Conservation (phyloP, 2,113 vertebrate species). For the Misgurnus mizolepis region DNA sequence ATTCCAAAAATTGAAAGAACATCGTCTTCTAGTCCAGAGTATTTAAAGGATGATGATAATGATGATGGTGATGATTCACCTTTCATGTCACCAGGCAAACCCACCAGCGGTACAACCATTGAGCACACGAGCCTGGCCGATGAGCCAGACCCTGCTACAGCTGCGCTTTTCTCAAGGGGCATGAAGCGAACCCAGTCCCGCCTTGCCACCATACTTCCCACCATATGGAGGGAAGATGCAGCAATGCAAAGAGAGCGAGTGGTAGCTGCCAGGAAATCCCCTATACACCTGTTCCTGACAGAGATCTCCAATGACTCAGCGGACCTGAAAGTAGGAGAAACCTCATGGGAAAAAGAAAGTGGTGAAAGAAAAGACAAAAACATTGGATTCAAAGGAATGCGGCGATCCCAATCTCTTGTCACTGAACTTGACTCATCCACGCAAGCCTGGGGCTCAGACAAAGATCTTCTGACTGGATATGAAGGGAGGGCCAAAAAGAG, state of each 20-base stretch:
- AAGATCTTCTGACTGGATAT: slow-evolving; percentile 32
- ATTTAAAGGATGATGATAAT: slow-evolving; percentile 73
- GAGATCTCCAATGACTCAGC: slow-evolving; percentile 73
- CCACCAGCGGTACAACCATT: slow-evolving; percentile 57
- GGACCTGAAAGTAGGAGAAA: slow-evolving; percentile 63
- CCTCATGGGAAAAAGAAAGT: slow-evolving; percentile 57
- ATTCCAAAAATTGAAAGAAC: slow-evolving; percentile 65
- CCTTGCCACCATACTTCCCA: slow-evolving; percentile 76
- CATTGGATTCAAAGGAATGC: slow-evolving; percentile 68
- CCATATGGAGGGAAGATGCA: slow-evolving; percentile 78
- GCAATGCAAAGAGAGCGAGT: slow-evolving; percentile 69
- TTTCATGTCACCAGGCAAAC: slow-evolving; percentile 72
- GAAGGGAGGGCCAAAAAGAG: slow-evolving; percentile 51
- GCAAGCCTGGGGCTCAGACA: slow-evolving; percentile 61
- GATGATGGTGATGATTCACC: slow-evolving; percentile 70
- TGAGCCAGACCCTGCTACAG: slow-evolving; percentile 67
- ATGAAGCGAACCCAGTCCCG: slow-evolving; percentile 81
- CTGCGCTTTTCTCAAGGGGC: slow-evolving; percentile 72
- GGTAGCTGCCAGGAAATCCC: slow-evolving; percentile 71
- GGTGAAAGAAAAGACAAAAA: slow-evolving; percentile 44
- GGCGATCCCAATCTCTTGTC: slow-evolving; percentile 71
- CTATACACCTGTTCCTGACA: slow-evolving; percentile 79
- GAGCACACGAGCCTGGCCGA: slow-evolving; percentile 69
- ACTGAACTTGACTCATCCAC: slow-evolving; percentile 71
- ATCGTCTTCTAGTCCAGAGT: slow-evolving; percentile 75